phyloP scores from a whole-genome alignment of 1,140 invertebrate genomes.

The Zaprionus nigranus region DNA sequence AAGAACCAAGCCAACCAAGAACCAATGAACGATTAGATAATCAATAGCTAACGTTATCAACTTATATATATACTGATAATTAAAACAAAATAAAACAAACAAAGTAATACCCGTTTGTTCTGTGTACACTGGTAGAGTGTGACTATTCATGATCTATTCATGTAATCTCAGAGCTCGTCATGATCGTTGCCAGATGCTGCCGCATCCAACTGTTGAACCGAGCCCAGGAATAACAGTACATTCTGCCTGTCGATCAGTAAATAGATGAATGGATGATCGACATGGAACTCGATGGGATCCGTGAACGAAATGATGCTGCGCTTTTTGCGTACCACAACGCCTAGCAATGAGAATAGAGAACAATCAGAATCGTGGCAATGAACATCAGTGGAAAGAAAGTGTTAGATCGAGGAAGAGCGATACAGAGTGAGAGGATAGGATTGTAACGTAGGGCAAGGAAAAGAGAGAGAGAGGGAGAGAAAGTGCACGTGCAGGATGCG shows the following conservation, averaged over 20 bases:
- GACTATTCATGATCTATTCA: not conserved
- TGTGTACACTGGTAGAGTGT: slow-evolving; percentile 5
- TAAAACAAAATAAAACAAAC: slow-evolving; percentile 6
- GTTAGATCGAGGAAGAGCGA: not conserved
- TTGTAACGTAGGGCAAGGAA: not conserved
- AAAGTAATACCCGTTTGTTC: slow-evolving; percentile 23
- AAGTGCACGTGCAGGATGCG: slow-evolving; percentile 1
- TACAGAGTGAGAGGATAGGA: not conserved
- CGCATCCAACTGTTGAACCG: slow-evolving; percentile 51
- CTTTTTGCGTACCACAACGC: slow-evolving; percentile 55
- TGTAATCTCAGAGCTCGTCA: slow-evolving; percentile 54
- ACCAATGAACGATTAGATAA: slow-evolving; percentile 11
- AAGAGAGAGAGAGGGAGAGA: not conserved
- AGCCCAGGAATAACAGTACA: slow-evolving; percentile 61
- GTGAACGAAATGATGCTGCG: slow-evolving; percentile 44
- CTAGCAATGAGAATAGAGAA: slow-evolving; percentile 62
- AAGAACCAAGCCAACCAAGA: not conserved
- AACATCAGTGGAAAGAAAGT: not conserved
- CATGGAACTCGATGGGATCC: slow-evolving; percentile 59
- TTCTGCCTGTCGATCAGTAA: slow-evolving; percentile 48
- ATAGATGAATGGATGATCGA: slow-evolving; percentile 81
- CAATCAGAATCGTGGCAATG: slow-evolving; percentile 16
- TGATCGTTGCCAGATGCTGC: slow-evolving; percentile 35
- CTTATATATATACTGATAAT: slow-evolving; percentile 8
- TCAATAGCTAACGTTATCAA: not conserved